Evolutionary conservation across 2,888 invertebrate genomes (phyloP).

Genomic region (Mimachlamys varia): DNA sequence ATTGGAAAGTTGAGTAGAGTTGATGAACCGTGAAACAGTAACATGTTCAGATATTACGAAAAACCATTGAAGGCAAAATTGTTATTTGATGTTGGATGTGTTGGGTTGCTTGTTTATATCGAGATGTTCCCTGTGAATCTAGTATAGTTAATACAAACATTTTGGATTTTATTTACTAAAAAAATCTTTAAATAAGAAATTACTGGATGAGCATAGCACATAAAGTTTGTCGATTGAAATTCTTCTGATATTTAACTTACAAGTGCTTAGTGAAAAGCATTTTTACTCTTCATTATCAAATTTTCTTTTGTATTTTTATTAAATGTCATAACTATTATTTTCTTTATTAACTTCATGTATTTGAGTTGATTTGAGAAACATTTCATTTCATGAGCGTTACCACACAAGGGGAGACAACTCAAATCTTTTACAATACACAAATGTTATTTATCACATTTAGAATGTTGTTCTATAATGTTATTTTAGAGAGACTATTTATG

Average conservation of each 20-base stretch:
- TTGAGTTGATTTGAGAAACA: neutral
- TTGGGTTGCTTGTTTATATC: neutral
- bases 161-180: neutral
- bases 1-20: neutral
- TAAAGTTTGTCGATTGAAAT: neutral
- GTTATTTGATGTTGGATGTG: neutral
- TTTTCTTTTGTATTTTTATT: neutral
- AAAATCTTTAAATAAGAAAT: neutral
- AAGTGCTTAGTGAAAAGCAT: neutral
- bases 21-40: neutral
- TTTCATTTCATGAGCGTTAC: neutral
- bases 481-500: slow-evolving; percentile 29
- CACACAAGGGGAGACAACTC: neutral
- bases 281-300: neutral
- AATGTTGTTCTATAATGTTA: neutral
- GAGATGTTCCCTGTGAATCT: neutral
- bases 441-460: neutral
- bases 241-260: neutral
- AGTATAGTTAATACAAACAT: neutral
- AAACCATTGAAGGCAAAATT: neutral
- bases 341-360: neutral
- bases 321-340: neutral
- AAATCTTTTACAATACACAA: neutral
- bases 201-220: neutral
- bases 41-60: neutral